Conservation (phyloP, 2,888 invertebrate species). For the Margaritifera margaritifera region DNA sequence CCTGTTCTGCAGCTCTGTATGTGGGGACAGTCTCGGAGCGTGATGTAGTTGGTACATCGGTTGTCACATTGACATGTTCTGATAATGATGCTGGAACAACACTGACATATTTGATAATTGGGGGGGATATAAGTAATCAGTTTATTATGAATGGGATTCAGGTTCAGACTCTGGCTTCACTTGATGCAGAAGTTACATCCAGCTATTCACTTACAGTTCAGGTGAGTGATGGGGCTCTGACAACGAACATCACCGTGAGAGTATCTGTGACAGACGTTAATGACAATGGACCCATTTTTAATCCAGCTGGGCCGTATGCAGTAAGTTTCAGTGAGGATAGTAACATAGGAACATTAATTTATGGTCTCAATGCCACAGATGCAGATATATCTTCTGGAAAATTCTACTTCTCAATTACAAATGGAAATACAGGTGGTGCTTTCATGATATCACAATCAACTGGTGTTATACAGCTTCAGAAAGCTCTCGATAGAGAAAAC, state of each 20-base stretch:
- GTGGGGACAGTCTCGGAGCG: constrained; percentile 43
- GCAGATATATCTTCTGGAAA: constrained; percentile 39
- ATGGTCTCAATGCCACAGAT: constrained; percentile 48
- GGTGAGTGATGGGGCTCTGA: constrained; percentile 79
- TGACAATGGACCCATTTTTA: constrained; percentile 53
- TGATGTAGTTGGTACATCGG: constrained; percentile 27
- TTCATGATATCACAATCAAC: constrained; percentile 48
- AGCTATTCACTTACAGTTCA: constrained; percentile 41
- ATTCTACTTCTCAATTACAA: constrained; percentile 45
- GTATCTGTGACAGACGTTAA: constrained; percentile 51
- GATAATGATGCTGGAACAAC: constrained; percentile 47
- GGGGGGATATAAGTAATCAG: constrained; percentile 32
- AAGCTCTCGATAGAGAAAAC: constrained; percentile 45
- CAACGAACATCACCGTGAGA: constrained; percentile 85
- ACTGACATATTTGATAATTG: constrained; percentile 36
- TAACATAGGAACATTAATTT: constrained; percentile 36
- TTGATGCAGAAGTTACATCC: constrained; percentile 50
- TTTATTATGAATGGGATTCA: constrained; percentile 40
- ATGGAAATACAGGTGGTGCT: constrained; percentile 41
- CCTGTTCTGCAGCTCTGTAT: constrained; percentile 30
- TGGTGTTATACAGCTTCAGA: constrained; percentile 42
- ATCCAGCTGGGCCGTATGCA: constrained; percentile 37
- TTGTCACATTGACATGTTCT: constrained; percentile 38
- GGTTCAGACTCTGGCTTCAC: constrained; percentile 28
- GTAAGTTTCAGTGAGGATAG: constrained; percentile 33